Percentiles rank a stretch among this genome's conserved stretches.
Conservation (phyloP, 2,888 invertebrate species). For the Cylindroiulus punctatus region DNA sequence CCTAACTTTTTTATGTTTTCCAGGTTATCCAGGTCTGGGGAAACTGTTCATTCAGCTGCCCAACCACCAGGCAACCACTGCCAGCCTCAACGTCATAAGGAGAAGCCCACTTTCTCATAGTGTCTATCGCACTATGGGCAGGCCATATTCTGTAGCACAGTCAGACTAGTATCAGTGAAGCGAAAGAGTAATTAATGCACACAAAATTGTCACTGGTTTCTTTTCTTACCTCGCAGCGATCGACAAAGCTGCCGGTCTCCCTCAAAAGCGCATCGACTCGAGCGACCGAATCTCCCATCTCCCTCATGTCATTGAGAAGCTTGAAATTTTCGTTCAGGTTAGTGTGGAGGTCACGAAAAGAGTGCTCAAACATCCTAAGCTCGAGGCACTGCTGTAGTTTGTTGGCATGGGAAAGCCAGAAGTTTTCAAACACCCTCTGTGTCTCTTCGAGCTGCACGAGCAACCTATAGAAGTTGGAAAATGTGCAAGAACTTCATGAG, state of each 20-base stretch:
- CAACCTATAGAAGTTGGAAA: slow-evolving; percentile 72
- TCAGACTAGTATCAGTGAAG: too few species aligned
- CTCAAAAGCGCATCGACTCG: slow-evolving; percentile 81
- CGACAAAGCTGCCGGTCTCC: slow-evolving; percentile 82
- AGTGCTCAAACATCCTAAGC: slow-evolving; percentile 91
- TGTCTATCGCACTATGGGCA: too few species aligned
- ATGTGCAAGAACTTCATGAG: too few species aligned
- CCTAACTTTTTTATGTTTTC: too few species aligned
- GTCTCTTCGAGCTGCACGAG: slow-evolving; percentile 94
- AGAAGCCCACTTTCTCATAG: too few species aligned
- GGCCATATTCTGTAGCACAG: too few species aligned
- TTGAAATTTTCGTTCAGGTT: slow-evolving; percentile 83
- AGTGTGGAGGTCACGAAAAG: slow-evolving; percentile 88
- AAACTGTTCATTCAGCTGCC: too few species aligned
- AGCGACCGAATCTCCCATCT: slow-evolving; percentile 86
- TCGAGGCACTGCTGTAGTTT: slow-evolving; percentile 89
- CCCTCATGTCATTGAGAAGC: slow-evolving; percentile 83
- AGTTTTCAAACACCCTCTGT: slow-evolving; percentile 90
- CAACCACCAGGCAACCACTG: too few species aligned
- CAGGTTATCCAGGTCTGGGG: too few species aligned
- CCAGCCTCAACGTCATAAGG: too few species aligned
- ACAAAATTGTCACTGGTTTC: not conserved
- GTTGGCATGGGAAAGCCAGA: slow-evolving; percentile 92
- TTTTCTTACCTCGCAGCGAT: slow-evolving; percentile 68
- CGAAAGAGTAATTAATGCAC: not conserved